phyloP scores from a whole-genome alignment of 2,797 vertebrate species.

The Sebastes reedi region DNA sequence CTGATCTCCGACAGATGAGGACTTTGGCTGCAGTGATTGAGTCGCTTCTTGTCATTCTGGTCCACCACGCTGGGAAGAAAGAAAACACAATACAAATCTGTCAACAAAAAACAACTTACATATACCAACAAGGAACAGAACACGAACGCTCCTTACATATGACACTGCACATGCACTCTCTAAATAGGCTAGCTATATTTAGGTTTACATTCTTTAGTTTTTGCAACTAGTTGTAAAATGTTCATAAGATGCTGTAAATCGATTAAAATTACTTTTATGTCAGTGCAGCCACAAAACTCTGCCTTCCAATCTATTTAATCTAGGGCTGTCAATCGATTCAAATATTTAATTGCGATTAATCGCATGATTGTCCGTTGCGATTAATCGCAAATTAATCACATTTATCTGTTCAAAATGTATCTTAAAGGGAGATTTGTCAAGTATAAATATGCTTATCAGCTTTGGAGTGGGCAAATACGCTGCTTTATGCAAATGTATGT shows the following conservation, averaged over 20 bases:
- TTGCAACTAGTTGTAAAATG: not conserved
- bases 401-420: too few relatives aligned
- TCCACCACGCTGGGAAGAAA: constrained; percentile 78
- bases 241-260: not conserved
- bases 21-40: constrained; percentile 50
- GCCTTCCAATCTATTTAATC: too few relatives aligned
- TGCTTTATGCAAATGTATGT: too few relatives aligned
- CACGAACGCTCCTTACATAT: too few relatives aligned
- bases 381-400: too few relatives aligned
- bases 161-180: not conserved
- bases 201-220: not conserved
- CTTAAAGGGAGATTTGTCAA: too few relatives aligned
- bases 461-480: rapidly evolving
- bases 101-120: not conserved
- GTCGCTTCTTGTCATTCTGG: constrained; percentile 74
- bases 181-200: not conserved
- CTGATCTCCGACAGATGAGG: constrained; percentile 54
- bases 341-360: too few relatives aligned
- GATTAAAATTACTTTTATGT: not conserved
- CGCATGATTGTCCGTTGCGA: too few relatives aligned
- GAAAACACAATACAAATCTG: not conserved
- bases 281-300: not conserved
- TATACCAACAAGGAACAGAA: not conserved
- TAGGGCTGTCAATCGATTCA: too few relatives aligned
- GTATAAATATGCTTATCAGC: too few relatives aligned